Evolutionary conservation across 2,888 invertebrate species (phyloP), one percentile per base, ranked within the genome.

Genomic region (Campopleginae sp.): DNA sequence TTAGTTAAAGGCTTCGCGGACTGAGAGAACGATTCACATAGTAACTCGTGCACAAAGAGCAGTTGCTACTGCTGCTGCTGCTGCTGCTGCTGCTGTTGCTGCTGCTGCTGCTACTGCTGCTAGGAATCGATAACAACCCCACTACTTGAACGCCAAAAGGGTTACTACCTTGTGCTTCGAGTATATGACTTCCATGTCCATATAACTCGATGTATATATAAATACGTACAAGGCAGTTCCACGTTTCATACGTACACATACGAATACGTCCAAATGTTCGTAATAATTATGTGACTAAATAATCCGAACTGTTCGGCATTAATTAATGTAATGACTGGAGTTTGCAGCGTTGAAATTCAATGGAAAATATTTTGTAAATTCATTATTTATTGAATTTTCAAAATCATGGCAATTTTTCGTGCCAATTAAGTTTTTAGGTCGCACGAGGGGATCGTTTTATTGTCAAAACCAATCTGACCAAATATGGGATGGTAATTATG

Each of bases 71-170:
- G 90, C 70, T 90, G 72, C 75, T 72, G 58, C 27, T 58, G 51
- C 46, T 17, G n/a, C 46, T 19, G 90, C 70, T 90, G 90, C 71
- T 90, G 91, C 77, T 91, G 90, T 68, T 90, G 90, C 68, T 90
- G 90, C 78, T 91, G 23, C 54, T 23, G 86, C 38, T 87, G 86
- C 48, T 90, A 90, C 71, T 89, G 90, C 70, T 90, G 91, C 75
- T 91, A 90, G 23, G 89, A 92, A 92, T 92, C 92, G 92, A 92
- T 92, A 92, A 90, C 90, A 58, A 58, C 90, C 85, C 90, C 91
- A 91, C 91, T 90, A 82, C 86, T 80, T 76, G 80, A 88, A 88
- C 86, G 89, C 88, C 88, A 89, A 90, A 91, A 90, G 91, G 91
- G 90, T 91, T 88, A 88, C 87, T 86, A 81, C 87, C 88, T 86